Evolutionary conservation across 1,140 invertebrate species (phyloP), one percentile per base, ranked within the genome.

Genomic region (Brachionus plicatilis): DNA sequence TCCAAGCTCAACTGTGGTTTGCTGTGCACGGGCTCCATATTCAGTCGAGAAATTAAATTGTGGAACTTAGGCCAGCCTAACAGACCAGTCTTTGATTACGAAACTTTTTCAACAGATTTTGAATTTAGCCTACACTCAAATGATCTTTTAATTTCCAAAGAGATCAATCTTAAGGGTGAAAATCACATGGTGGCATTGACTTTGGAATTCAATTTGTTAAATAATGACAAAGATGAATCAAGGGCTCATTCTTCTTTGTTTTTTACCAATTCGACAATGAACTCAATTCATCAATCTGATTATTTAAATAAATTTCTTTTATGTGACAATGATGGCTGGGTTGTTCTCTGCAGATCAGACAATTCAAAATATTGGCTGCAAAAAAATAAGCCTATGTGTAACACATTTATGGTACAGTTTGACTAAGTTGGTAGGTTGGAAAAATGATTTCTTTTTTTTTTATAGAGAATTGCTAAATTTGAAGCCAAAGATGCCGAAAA

Each of bases 261-360:
- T 37, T 68, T 65, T 27, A 65, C 79, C 12, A 45, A 65, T 47
- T 60, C 79, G 9, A 82, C 33, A 14, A 82, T 82, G 65, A 82
- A 47, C 37, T 60, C 53, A n/a, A 68, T 82, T 20, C 7, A 20
- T 65, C 79, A 82, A 65, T 65, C 50, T 2, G 79, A 82, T 68
- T 82, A 43, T 82, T 82, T 82, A 4, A 82, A 82, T 17, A 82
- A 82, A 68, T 82, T 82, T 82, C 27, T 82, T 27, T 20, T 82
- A 14, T 82, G 79, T 68, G 53, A 82, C 43, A 82, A 60, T 68
- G 79, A 82, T 68, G 79, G 79, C 3, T 68, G 41, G 8, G n/a
- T 82, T 45, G n/a, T 82, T 17, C 20, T 82, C 9, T n/a, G 79
- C 27, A 60, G 43, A 65, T 82, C 79, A 8, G 79, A 68, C 45